Evolutionary conservation across 2,113 vertebrate species (phyloP), one percentile per base, ranked within the genome.

Genomic region (Dissostichus mawsoni): DNA sequence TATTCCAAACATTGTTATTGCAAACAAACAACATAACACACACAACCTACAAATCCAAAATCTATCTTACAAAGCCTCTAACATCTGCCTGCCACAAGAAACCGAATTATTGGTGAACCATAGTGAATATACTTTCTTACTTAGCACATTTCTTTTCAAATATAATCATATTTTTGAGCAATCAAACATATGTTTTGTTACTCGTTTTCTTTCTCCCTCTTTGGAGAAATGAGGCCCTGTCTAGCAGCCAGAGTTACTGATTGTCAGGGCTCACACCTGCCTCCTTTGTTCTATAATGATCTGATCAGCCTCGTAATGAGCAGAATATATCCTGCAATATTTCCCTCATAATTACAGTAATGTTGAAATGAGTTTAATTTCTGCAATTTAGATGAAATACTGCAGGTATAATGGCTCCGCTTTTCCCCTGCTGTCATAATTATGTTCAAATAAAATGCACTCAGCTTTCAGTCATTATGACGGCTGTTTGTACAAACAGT

Each of bases 401-500:
- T 69, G 29, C 51, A 47, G 67, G 12, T 61, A 79, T 64, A 71
- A 51, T 45, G 57, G 36, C 5, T 53, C 52, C 45, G 5, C 33
- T 65, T 80, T 80, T 14, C 59, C 0, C n/a, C n/a, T 69, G 56
- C 66, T 88, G 45, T 68, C 59, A 70, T 72, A n/a, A 41, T 65
- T 57, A 41, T 1, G 6, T 53, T 80, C 29, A 48, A 71, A 76
- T 68, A 58, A 69, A 84, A 64, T 70, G n/a, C 73, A 50, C 48
- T 56, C 29, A 12, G 18, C 61, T 67, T 74, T 76, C n/a, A 68
- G 67, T 82, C 74, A 68, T 82, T 59, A 61, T 66, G 63, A 65
- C 16, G 44, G 44, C 14, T 85, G 57, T 81, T 83, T 79, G 29
- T 17, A 73, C 74, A 87, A 87, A 90, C 73, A 79, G 76, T 79